Conservation (phyloP, 2,797 vertebrate genomes). For the Meriones psammophilus region DNA sequence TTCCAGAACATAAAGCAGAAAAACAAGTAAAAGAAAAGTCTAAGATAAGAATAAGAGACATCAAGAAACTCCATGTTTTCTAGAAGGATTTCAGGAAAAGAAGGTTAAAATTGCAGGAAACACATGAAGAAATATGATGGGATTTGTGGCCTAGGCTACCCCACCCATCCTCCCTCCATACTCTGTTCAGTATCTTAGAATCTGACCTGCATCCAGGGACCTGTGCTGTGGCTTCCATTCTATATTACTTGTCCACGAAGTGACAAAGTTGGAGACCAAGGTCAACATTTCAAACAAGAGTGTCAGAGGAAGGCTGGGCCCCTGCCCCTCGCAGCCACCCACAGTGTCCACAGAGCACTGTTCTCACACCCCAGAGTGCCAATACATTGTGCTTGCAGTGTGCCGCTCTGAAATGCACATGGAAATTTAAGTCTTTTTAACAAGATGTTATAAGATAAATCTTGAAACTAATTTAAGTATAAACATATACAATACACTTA, state of each 20-base stretch:
- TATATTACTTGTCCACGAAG: not conserved
- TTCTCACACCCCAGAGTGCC: not conserved
- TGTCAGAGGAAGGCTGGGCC: not conserved
- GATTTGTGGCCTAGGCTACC: not conserved
- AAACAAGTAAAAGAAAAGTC: not conserved
- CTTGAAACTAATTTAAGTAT: not conserved
- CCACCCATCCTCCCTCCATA: not conserved
- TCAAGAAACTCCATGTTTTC: not conserved
- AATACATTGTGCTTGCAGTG: not conserved
- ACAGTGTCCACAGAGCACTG: not conserved
- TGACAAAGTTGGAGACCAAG: not conserved
- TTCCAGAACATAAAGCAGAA: not conserved
- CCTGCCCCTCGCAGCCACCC: rapidly evolving
- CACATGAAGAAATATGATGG: not conserved
- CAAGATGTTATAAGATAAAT: not conserved
- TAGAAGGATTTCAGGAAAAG: not conserved
- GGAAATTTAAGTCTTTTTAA: not conserved
- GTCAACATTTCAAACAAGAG: not conserved
- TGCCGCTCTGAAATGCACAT: too few relatives aligned
- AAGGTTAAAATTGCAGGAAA: not conserved
- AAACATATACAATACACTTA: not conserved
- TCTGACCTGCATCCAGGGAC: not conserved
- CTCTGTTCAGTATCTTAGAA: not conserved
- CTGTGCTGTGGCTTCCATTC: too few relatives aligned
- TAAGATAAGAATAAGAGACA: not conserved